Evolutionary conservation across 2,888 invertebrate species (phyloP).

Genomic region (Cephalotes varians): DNA sequence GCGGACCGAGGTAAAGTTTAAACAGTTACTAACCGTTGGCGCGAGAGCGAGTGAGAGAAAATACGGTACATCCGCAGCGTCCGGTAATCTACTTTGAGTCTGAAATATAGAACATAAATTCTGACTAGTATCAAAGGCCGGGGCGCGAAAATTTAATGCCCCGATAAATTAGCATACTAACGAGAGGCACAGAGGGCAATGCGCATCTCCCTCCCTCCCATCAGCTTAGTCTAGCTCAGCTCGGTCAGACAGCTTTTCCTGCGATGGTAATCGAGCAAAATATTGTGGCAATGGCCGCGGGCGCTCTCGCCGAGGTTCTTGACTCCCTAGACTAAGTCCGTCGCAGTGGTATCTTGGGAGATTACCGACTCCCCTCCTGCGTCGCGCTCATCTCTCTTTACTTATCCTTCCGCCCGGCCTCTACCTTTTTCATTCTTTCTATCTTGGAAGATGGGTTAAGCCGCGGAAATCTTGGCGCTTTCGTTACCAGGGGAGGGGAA

Average conservation of each 20-base stretch:
- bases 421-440: constrained; percentile 57
- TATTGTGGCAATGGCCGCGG: constrained; percentile 83
- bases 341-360: constrained; percentile 76
- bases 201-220: constrained; percentile 13
- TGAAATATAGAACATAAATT: constrained; percentile 82
- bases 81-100: constrained; percentile 79
- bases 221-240: constrained; percentile 53
- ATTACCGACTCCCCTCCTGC: constrained; percentile 75
- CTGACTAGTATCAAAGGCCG: constrained; percentile 73
- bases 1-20: constrained; percentile 16
- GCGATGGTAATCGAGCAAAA: constrained; percentile 84
- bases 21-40: no score
- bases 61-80: constrained; percentile 62
- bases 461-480: constrained; percentile 66
- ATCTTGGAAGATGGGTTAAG: constrained; percentile 31
- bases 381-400: constrained; percentile 57
- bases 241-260: constrained; percentile 78
- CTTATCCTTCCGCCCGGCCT: constrained; percentile 62
- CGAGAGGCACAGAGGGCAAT: constrained; percentile 72
- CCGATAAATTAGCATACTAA: constrained; percentile 85
- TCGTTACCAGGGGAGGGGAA: constrained; percentile 52
- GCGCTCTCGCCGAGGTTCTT: constrained; percentile 79
- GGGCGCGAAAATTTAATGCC: constrained; percentile 81
- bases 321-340: constrained; percentile 76
- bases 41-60: constrained; percentile 15